Conservation (phyloP, 23 tunicate genomes). For the Styela plicata region DNA sequence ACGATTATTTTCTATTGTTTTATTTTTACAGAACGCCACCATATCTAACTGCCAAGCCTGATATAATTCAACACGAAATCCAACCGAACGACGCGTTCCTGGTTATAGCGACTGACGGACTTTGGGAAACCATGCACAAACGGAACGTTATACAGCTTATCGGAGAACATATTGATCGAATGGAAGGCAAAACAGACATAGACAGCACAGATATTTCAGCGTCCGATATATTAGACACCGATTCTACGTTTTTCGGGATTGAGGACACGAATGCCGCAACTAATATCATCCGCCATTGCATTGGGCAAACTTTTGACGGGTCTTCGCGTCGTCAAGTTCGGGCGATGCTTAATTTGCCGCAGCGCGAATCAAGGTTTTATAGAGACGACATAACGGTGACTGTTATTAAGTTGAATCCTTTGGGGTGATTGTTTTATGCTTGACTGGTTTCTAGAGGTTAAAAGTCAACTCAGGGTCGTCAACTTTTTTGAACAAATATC, state of each 20-base stretch:
- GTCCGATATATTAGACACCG: constrained; percentile 9
- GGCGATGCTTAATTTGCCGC: neutral
- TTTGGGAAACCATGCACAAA: constrained; percentile 5
- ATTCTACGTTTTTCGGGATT: constrained; percentile 5
- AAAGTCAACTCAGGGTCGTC: neutral
- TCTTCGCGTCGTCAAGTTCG: neutral
- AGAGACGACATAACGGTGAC: constrained; percentile 18
- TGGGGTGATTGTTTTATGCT: neutral
- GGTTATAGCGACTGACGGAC: constrained; percentile 6
- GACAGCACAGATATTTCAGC: neutral
- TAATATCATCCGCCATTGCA: neutral
- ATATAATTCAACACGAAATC: constrained; percentile 2
- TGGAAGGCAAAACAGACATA: neutral
- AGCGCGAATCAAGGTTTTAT: neutral
- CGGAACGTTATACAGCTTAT: neutral
- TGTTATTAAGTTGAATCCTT: constrained; percentile 13
- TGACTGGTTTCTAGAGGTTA: neutral
- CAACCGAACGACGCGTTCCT: constrained; percentile 11
- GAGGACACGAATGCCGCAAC: constrained; percentile 4
- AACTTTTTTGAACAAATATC: neutral
- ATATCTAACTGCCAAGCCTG: constrained; percentile 10
- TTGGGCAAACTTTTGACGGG: constrained; percentile 3
- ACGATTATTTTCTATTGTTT: too few species aligned
- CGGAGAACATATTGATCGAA: neutral
- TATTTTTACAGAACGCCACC: neutral